A percentile compares a stretch with the other conserved stretches of the same genome.
Conservation (phyloP, 2,888 invertebrate species). For the Clepsis dumicolana region DNA sequence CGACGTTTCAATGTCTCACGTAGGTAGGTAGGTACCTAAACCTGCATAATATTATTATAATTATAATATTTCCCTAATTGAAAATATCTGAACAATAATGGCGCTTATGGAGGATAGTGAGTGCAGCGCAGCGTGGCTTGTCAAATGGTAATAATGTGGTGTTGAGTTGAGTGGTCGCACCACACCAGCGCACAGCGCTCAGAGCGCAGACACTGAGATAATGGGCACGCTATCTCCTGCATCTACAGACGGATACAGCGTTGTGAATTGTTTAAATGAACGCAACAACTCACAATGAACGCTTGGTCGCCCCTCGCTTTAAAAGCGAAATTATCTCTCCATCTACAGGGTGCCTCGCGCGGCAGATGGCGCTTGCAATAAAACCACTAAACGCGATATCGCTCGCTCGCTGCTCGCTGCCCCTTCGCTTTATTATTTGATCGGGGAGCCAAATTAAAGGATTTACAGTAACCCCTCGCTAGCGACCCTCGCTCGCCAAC, state of each 20-base stretch:
- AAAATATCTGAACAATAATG: constrained; percentile 1
- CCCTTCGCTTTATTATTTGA: constrained; percentile 85
- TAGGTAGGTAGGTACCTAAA: neutral
- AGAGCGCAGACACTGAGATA: constrained; percentile 67
- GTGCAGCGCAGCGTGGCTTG: constrained; percentile 58
- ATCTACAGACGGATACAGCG: constrained; percentile 70
- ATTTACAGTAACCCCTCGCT: constrained; percentile 82
- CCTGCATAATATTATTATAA: neutral
- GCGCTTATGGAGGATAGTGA: constrained; percentile 7
- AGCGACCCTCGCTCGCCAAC: constrained; percentile 81
- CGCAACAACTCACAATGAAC: constrained; percentile 77
- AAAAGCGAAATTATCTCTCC: constrained; percentile 84
- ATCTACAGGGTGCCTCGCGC: constrained; percentile 74
- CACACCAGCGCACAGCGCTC: constrained; percentile 41
- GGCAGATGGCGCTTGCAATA: constrained; percentile 86
- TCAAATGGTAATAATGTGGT: constrained; percentile 63
- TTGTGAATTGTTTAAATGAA: constrained; percentile 80
- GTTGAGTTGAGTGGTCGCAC: constrained; percentile 60
- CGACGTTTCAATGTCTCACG: constrained; percentile 5
- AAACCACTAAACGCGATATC: constrained; percentile 86
- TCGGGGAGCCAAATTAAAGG: constrained; percentile 86
- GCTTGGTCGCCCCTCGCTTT: constrained; percentile 70
- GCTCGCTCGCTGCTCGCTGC: constrained; percentile 70
- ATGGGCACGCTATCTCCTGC: constrained; percentile 71
- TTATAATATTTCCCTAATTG: constrained; percentile 6